These are phyloP conservation scores for Istiophorus platypterus DNA, from an alignment of 2,113 vertebrate genomes.

Conservation along the genomic window DNA sequence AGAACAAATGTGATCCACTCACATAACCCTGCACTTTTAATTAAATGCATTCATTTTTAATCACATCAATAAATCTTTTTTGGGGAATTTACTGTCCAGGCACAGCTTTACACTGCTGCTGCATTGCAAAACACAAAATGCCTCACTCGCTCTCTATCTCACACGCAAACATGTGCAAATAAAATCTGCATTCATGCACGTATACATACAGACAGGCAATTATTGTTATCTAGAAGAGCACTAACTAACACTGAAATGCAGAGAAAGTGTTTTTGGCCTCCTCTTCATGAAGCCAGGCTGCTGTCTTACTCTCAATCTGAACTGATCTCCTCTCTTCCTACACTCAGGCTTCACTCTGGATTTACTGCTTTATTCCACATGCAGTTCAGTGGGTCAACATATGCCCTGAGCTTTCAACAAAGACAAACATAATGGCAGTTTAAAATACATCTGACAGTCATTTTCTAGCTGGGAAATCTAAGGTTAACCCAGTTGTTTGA, in stretches of 20 bases:
- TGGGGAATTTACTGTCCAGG: conserved; percentile 67
- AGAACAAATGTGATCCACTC: conserved; percentile 16
- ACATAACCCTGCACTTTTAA: conserved; percentile 44
- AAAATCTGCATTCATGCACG: conserved; percentile 48
- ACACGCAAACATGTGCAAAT: conserved; percentile 7
- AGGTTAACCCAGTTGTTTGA: conserved; percentile 65
- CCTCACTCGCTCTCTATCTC: conserved; percentile 10
- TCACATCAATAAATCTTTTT: conserved; percentile 58
- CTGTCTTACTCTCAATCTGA: conserved; percentile 20
- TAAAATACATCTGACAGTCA: neutral
- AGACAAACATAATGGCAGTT: neutral
- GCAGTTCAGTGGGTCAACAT: conserved; percentile 15
- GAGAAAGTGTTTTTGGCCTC: conserved; percentile 16
- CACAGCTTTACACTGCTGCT: conserved; percentile 53
- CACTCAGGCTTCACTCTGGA: neutral
- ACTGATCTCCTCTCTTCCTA: conserved; percentile 22
- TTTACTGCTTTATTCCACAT: conserved; percentile 20
- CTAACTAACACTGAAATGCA: conserved; percentile 29
- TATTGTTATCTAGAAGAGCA: conserved; percentile 6
- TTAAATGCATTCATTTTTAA: conserved; percentile 61
- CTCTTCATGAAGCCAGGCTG: neutral
- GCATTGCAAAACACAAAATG: conserved; percentile 27
- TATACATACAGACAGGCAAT: conserved; percentile 4
- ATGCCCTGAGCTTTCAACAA: conserved; percentile 9
- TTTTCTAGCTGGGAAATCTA: conserved; percentile 29